A percentile compares a stretch with the other conserved stretches of the same genome.
phyloP scores from a whole-genome alignment of 1,140 invertebrate genomes.

The Drosophila ambigua region DNA sequence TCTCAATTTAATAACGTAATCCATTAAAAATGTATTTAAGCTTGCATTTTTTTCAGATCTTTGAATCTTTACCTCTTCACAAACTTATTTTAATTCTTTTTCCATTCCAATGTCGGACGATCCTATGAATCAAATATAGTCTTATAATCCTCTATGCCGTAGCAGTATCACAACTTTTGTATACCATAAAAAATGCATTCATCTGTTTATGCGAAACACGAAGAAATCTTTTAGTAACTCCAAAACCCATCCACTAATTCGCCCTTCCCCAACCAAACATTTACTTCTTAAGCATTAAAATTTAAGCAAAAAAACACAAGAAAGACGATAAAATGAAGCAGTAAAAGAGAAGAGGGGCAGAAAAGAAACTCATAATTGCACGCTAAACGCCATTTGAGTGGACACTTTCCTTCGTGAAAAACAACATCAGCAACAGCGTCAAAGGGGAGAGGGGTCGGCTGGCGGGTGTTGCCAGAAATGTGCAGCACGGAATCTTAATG shows the following conservation, averaged over 20 bases:
- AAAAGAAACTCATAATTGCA: constrained; percentile 68
- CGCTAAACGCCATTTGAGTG: constrained; percentile 78
- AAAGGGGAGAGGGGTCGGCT: constrained; percentile 8
- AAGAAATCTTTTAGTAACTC: constrained; percentile 25
- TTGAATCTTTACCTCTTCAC: too few relatives aligned
- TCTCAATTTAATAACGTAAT: too few relatives aligned
- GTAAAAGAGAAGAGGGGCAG: constrained; percentile 18
- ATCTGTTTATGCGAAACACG: constrained; percentile 23
- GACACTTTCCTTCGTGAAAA: constrained; percentile 63
- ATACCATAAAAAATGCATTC: constrained; percentile 14
- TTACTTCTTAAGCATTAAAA: constrained; percentile 22
- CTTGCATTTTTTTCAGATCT: too few relatives aligned
- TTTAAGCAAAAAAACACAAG: constrained; percentile 13
- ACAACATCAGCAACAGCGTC: constrained; percentile 37
- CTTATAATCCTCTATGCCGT: too few relatives aligned
- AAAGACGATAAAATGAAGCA: constrained; percentile 16
- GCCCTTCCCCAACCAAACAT: constrained; percentile 4
- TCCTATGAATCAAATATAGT: too few relatives aligned
- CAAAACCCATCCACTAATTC: constrained; percentile 21
- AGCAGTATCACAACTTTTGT: not conserved
- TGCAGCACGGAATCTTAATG: constrained; percentile 44
- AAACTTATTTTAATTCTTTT: too few relatives aligned
- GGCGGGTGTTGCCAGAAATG: constrained; percentile 5
- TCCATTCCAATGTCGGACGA: too few relatives aligned
- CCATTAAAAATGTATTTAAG: too few relatives aligned